These are phyloP conservation scores for Anolis carolinensis DNA, from an alignment of 2,113 vertebrate species.

Conservation along the genomic window DNA sequence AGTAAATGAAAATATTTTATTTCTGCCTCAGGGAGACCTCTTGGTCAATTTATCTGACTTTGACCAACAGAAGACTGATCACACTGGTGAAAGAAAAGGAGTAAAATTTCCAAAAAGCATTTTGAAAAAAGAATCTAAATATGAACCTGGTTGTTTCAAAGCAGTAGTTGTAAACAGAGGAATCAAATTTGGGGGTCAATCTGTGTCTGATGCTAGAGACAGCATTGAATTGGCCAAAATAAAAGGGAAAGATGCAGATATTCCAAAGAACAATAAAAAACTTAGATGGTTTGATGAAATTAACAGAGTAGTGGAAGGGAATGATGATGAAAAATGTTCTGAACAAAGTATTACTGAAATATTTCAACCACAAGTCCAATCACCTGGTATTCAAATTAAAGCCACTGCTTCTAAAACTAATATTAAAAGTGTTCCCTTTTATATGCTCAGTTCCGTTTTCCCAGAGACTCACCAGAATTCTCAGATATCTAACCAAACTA, in stretches of 20 bases:
- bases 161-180: constrained; percentile 57
- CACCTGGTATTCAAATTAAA: constrained; percentile 39
- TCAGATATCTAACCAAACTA: constrained; percentile 47
- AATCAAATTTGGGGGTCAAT: constrained; percentile 71
- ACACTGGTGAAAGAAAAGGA: constrained; percentile 63
- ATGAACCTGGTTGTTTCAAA: constrained; percentile 56
- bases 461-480: constrained; percentile 61
- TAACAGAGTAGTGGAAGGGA: constrained; percentile 35
- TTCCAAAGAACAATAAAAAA: constrained; percentile 77
- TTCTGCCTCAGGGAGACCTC: constrained; percentile 40
- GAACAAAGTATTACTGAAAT: constrained; percentile 38
- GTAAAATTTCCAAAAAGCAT: constrained; percentile 81
- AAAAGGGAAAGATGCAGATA: constrained; percentile 73
- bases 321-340: constrained; percentile 42
- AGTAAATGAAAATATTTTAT: constrained; percentile 39
- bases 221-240: constrained; percentile 85
- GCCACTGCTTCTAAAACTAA: constrained; percentile 40
- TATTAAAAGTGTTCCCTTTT: constrained; percentile 41
- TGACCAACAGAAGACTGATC: constrained; percentile 54
- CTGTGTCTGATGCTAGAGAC: constrained; percentile 81
- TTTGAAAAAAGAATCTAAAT: constrained; percentile 86
- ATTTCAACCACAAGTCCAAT: constrained; percentile 44
- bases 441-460: constrained; percentile 42
- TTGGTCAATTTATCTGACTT: constrained; percentile 43
- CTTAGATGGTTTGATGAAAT: constrained; percentile 89